Base-by-base conservation (phyloP, 2,888 invertebrate species). In the Polymixis flavicincta region DNA sequence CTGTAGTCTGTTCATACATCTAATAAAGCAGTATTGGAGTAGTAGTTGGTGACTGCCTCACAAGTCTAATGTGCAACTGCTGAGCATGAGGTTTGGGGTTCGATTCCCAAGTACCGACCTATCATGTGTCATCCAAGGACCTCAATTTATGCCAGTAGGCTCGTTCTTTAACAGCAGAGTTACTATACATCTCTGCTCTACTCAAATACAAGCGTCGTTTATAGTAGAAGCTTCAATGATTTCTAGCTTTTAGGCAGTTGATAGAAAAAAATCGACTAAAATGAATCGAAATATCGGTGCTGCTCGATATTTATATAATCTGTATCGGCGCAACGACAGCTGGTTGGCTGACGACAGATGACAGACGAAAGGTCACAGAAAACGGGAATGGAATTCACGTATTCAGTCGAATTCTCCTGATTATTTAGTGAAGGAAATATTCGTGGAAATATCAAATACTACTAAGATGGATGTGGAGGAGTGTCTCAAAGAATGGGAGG, bases 401-500 rank as follows among this genome's bases (percentile, higher is more conserved):
- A 74, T 77, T 76, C 67, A 59, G 84, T 71, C 61, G 70, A 74
- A 80, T 78, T 79, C 72, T 85, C 57, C 52, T 80, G 67, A 86
- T 78, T 85, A 73, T 59, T 72, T 86, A 83, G 74, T 85, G 69
- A 80, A 85, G 73, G 14, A 68, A 74, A 71, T 85, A 75, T 78
- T 79, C 69, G 73, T 85, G 84, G 74, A 82, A 78, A 78, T 76
- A 70, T 71, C 25, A 65, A 83, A 82, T 73, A 84, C 64, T 75
- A 61, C 67, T 37, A 90, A 84, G 81, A 97, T 97, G 97, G 97
- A 97, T 89, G 94, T 97, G 82, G 97, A 97, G 85, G 97, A 97
- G 88, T 97, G 97, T 92, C 81, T 97, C 66, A 97, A 97, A 91
- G 98, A 98, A 91, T 98, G 98, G 98, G 97, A 98, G 84, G 98